Evolutionary conservation across 2,888 invertebrate genomes (phyloP), one percentile per base, ranked within the genome.

Genomic region (Cantharis nigra): DNA sequence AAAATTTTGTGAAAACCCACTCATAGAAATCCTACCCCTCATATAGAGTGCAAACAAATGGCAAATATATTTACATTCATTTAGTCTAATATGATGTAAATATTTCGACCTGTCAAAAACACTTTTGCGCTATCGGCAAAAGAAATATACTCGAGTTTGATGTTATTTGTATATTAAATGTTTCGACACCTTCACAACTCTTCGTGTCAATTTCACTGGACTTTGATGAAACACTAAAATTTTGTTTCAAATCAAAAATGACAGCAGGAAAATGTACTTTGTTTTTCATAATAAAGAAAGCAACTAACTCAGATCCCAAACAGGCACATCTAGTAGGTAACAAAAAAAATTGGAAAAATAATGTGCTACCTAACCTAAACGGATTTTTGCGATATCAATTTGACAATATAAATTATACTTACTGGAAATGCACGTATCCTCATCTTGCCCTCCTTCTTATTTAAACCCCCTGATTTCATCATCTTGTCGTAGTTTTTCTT

Each of bases 351-450:
- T 11, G 33, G 5, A 69, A 10, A 69, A 14, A 11, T 28, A 49
- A 49, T 49, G 49, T 49, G 49, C 49, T 49, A 69, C 69, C 23
- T 69, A 69, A 69, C 69, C 69, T 69, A 30, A 67, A 69, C 5
- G 62, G 26, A 62, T 62, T 20, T 71, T 63, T 7, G 33, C 49
- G 16, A 71, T 62, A 28, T 67, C 30, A 62, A 69, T 70, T n/a
- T 10, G 49, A 71, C 63, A 65, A 67, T 33, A 70, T 69, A 70
- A 74, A 74, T 70, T 76, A 67, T 67, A 93, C 97, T 97, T 91
- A 98, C 98, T 89, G 98, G 98, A 91, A 98, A 98, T 84, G 98
- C 98, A 89, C 98, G 93, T 88, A 98, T 98, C 88, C 98, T 93
- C 98, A 98, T 98, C 91, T 98, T 98, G 91, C 95, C 94, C 91